Evolutionary conservation across 2,888 invertebrate species (phyloP), one percentile per base, ranked within the genome.

Genomic region (Loripinus fragilis): DNA sequence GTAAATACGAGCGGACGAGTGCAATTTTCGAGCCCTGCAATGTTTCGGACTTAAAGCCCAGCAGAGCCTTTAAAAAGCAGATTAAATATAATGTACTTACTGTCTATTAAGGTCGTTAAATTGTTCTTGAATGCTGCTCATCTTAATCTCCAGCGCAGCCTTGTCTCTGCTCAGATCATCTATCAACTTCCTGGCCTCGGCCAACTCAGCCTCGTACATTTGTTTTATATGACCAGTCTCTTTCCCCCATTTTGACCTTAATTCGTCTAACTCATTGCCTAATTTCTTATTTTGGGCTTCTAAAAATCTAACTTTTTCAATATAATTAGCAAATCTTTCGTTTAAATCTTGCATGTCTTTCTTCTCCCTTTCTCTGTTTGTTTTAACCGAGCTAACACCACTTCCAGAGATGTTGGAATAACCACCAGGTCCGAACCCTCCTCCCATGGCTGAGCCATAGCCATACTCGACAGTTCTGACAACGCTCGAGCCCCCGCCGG

Each of bases 261-360:
- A 87, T 33, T 89, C 89, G 25, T 93, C 92, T 74, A 94, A 81
- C 80, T 94, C 93, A 17, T 87, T 86, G 60, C 90, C 93, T 60
- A 94, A 83, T 80, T 93, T 92, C 69, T 90, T 86, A 88, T 94
- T 94, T 87, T 94, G 94, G n/a, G 93, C 93, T 83, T 94, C 94
- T 73, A 94, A 86, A 81, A 94, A 94, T 64, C 94, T 87, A 25
- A 91, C 91, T 90, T 94, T 94, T 91, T 95, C 95, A 81, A 95
- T 94, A 91, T 95, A 95, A 89, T 90, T 92, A 79, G 94, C 94
- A 74, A 95, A 94, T 71, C 94, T 90, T 87, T 94, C 94, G 89
- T 95, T 95, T 81, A 95, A 88, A 81, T 94, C 94, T 87, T 93
- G 93, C 93, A 95, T 93, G 86, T 95, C 94, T 86, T 94, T 94